Conservation (phyloP, 2,888 invertebrate genomes). For the Diplazon laetatorius region DNA sequence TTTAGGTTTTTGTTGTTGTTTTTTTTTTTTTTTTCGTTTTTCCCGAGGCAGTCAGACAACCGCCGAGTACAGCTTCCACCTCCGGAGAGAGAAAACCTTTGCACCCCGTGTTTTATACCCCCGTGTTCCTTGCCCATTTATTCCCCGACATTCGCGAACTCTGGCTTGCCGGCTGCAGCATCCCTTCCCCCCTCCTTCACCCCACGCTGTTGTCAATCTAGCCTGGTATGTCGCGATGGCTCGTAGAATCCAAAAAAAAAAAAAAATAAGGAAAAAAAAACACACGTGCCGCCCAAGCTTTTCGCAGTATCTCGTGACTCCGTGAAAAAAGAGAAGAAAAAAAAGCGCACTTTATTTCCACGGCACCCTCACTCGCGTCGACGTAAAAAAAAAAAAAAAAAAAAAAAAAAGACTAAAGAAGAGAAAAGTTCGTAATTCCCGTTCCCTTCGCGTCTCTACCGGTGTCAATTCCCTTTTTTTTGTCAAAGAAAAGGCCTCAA, state of each 20-base stretch:
- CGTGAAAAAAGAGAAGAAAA: too few relatives aligned
- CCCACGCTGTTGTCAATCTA: constrained; percentile 39
- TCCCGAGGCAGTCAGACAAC: constrained; percentile 71
- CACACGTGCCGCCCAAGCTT: constrained; percentile 7
- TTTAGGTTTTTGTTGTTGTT: constrained; percentile 78
- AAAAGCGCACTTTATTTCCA: constrained; percentile 33
- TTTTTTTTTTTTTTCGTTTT: constrained; percentile 78
- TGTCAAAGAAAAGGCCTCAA: constrained; percentile 55
- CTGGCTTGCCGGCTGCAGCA: constrained; percentile 13
- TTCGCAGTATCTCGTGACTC: constrained; percentile 19
- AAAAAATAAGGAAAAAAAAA: too few relatives aligned
- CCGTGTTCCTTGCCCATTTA: constrained; percentile 7
- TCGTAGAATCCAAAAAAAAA: constrained; percentile 36
- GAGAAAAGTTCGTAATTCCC: constrained; percentile 14
- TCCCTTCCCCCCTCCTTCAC: too few relatives aligned
- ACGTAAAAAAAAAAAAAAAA: constrained; percentile 37
- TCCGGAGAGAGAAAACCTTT: constrained; percentile 63
- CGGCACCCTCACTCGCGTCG: constrained; percentile 28
- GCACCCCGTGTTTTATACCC: constrained; percentile 12
- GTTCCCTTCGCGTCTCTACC: constrained; percentile 2
- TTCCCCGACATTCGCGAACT: constrained; percentile 42
- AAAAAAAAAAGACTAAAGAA: constrained; percentile 38
- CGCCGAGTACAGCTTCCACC: constrained; percentile 59
- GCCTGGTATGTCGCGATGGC: constrained; percentile 31
- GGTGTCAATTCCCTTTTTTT: constrained; percentile 52